Percentiles rank a stretch among this genome's conserved stretches.
Evolutionary conservation across 2,888 invertebrate species (phyloP).

Genomic region (Euclidia mi): DNA sequence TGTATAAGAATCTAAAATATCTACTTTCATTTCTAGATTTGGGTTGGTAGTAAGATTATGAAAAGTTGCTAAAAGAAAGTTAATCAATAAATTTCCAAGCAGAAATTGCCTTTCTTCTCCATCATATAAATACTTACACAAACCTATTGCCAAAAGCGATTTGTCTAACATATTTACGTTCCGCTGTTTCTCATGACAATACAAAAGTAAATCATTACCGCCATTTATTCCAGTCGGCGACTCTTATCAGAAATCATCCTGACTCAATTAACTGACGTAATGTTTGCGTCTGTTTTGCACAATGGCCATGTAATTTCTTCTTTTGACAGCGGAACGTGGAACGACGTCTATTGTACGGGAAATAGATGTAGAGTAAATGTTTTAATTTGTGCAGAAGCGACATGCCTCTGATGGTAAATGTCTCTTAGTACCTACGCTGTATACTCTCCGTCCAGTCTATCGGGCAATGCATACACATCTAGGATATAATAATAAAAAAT

Average conservation of each 20-base stretch:
- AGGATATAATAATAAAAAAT: too few relatives aligned
- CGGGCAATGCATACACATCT: too few relatives aligned
- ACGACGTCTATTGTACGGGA: conserved; percentile 25
- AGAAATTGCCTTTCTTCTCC: neutral
- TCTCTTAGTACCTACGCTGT: neutral
- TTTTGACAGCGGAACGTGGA: conserved; percentile 43
- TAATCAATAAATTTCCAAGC: neutral
- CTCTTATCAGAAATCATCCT: conserved; percentile 24
- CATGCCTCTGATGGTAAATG: too few relatives aligned
- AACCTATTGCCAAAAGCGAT: neutral
- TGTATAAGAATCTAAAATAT: too few relatives aligned
- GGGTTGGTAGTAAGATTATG: too few relatives aligned
- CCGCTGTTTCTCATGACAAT: conserved; percentile 10
- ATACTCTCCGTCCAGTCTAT: too few relatives aligned
- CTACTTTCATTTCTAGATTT: too few relatives aligned
- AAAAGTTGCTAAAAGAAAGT: too few relatives aligned
- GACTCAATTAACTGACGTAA: conserved; percentile 34
- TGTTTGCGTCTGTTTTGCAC: conserved; percentile 40
- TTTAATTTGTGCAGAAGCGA: neutral
- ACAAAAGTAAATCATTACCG: conserved; percentile 4
- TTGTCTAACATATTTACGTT: neutral
- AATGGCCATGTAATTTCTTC: conserved; percentile 52
- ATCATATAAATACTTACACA: neutral
- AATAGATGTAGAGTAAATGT: conserved; percentile 25
- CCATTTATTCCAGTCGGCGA: neutral